Conservation (phyloP, 1,140 invertebrate genomes). For the Sycophaga agraensis region DNA sequence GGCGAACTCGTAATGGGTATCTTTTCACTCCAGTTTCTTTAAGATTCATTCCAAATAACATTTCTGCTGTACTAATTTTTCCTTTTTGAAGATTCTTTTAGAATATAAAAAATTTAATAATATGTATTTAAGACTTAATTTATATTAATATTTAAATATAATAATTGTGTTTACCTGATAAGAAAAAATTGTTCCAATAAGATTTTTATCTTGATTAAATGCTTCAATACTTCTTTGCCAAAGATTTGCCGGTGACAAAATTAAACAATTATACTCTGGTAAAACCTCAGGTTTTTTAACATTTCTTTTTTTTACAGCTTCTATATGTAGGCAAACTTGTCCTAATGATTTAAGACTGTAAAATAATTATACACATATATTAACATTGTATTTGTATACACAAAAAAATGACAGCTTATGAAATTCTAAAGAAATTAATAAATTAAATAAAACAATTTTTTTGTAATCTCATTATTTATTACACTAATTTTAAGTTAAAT, state of each 20-base stretch:
- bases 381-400: conserved; percentile 1
- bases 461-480: too few species aligned
- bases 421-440: background rate
- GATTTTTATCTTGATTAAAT: conserved; percentile 75
- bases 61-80: conserved; percentile 82
- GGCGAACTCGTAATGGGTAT: conserved; percentile 78
- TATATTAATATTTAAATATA: conserved; percentile 4
- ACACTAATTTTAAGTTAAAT: too few species aligned
- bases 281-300: conserved; percentile 64
- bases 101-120: conserved; percentile 35
- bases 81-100: conserved; percentile 71
- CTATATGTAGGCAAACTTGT: conserved; percentile 85
- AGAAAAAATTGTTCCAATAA: conserved; percentile 78
- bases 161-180: conserved; percentile 67
- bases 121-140: conserved; percentile 9
- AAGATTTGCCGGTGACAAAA: conserved; percentile 91
- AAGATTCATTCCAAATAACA: conserved; percentile 89
- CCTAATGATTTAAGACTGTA: conserved; percentile 68
- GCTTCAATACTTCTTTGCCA: conserved; percentile 82
- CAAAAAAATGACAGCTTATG: too few species aligned
- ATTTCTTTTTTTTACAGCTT: conserved; percentile 69
- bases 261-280: conserved; percentile 88
- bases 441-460: too few species aligned
- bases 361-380: too few species aligned
- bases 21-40: conserved; percentile 86